Evolutionary conservation across 2,113 vertebrate species (phyloP).

Genomic region (Perca schrenkii): DNA sequence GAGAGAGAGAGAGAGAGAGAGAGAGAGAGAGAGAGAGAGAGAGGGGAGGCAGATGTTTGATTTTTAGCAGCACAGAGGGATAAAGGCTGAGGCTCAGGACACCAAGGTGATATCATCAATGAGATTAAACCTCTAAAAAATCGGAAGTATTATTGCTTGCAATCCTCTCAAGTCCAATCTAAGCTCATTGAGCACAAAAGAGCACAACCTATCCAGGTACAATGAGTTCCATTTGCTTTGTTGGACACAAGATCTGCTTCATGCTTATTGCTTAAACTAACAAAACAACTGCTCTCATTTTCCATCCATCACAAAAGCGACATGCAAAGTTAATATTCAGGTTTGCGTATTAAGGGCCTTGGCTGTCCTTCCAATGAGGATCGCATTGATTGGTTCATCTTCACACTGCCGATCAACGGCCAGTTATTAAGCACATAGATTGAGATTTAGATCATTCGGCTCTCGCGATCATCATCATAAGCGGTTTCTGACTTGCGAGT

Average conservation of each 20-base stretch:
- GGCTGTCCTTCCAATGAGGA: neutral
- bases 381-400: conserved; percentile 3
- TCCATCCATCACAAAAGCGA: neutral
- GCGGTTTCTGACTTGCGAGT: neutral
- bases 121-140: conserved; percentile 74
- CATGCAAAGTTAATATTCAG: neutral
- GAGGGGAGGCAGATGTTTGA: conserved; percentile 42
- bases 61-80: conserved; percentile 40
- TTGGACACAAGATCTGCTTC: conserved; percentile 1
- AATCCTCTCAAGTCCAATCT: conserved; percentile 56
- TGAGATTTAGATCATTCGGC: neutral
- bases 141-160: conserved; percentile 50
- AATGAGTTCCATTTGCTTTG: conserved; percentile 18
- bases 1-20: conserved; percentile 9
- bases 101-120: conserved; percentile 74
- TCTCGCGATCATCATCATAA: neutral
- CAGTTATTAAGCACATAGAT: neutral
- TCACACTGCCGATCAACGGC: neutral
- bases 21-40: conserved; percentile 2
- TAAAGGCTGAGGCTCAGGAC: conserved; percentile 58
- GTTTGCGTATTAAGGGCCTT: neutral
- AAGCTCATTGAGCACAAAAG: conserved; percentile 58
- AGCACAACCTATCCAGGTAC: conserved; percentile 32
- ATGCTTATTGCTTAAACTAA: neutral
- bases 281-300: neutral